Conservation (phyloP, 2,888 invertebrate species). For the Drosophila putrida region DNA sequence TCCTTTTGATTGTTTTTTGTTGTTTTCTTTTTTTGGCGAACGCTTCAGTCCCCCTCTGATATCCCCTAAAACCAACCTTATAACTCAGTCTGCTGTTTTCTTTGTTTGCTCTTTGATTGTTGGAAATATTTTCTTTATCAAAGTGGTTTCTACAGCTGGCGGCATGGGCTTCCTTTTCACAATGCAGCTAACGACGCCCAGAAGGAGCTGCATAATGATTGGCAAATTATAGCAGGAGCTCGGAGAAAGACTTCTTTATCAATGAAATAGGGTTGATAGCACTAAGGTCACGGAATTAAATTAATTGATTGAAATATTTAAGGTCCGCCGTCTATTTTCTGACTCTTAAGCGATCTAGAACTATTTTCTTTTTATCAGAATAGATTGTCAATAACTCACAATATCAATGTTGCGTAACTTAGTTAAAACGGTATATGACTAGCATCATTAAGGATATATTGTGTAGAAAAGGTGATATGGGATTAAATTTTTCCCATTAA, state of each 20-base stretch:
- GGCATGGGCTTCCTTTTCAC: constrained; percentile 21
- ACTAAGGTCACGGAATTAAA: not conserved
- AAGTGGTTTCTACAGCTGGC: constrained; percentile 50
- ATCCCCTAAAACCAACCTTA: not conserved
- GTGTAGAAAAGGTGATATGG: too few species aligned
- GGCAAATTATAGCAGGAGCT: constrained; percentile 35
- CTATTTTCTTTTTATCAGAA: not conserved
- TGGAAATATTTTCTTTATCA: constrained; percentile 67
- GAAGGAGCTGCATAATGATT: constrained; percentile 44
- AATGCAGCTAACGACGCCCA: constrained; percentile 16
- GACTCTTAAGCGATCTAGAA: not conserved
- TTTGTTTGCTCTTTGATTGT: constrained; percentile 59
- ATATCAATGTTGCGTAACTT: too few species aligned
- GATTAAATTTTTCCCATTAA: too few species aligned
- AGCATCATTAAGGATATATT: too few species aligned
- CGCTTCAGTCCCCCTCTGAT: not conserved
- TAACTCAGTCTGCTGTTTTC: not conserved
- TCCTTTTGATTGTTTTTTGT: constrained; percentile 10
- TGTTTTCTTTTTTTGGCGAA: not conserved
- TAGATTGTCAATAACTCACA: too few species aligned
- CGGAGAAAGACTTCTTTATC: not conserved
- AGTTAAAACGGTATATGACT: too few species aligned
- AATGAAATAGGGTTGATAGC: not conserved
- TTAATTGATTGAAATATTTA: not conserved
- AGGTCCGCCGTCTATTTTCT: not conserved